phyloP scores from a whole-genome alignment of 2,113 vertebrate species.

The Gymnocephalus cernua region DNA sequence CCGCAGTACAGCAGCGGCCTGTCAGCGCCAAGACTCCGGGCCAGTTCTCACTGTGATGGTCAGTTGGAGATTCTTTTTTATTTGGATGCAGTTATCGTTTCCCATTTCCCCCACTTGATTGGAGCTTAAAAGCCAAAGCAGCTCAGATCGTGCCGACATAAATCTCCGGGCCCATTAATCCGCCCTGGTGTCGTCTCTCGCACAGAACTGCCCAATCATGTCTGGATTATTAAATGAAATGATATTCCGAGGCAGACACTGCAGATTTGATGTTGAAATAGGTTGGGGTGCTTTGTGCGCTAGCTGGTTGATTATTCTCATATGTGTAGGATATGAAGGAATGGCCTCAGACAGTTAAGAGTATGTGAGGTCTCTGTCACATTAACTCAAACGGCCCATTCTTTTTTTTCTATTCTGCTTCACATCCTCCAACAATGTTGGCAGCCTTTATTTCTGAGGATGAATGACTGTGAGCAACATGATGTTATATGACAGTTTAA shows the following conservation, averaged over 20 bases:
- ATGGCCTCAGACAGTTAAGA: constrained; percentile 65
- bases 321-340: constrained; percentile 64
- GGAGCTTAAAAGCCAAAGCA: constrained; percentile 87
- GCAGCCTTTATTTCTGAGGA: constrained; percentile 2
- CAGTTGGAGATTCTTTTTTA: constrained; percentile 84
- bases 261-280: constrained; percentile 77
- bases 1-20: constrained; percentile 60
- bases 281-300: constrained; percentile 54
- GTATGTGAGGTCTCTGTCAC: constrained; percentile 17
- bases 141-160: constrained; percentile 86
- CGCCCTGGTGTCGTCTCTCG: constrained; percentile 73
- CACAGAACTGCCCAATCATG: constrained; percentile 78
- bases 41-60: constrained; percentile 81
- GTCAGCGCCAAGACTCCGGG: constrained; percentile 56
- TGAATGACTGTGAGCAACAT: not conserved
- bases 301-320: constrained; percentile 57
- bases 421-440: constrained; percentile 9
- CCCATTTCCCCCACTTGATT: constrained; percentile 85
- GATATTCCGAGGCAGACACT: constrained; percentile 69
- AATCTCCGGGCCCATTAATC: constrained; percentile 87
- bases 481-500: not conserved
- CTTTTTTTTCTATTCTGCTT: constrained; percentile 65
- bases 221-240: constrained; percentile 84
- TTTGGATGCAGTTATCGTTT: constrained; percentile 84
- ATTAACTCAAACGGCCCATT: constrained; percentile 26